Evolutionary conservation across 2,113 vertebrate species (phyloP), one percentile per base, ranked within the genome.

Genomic region (Siniperca chuatsi): DNA sequence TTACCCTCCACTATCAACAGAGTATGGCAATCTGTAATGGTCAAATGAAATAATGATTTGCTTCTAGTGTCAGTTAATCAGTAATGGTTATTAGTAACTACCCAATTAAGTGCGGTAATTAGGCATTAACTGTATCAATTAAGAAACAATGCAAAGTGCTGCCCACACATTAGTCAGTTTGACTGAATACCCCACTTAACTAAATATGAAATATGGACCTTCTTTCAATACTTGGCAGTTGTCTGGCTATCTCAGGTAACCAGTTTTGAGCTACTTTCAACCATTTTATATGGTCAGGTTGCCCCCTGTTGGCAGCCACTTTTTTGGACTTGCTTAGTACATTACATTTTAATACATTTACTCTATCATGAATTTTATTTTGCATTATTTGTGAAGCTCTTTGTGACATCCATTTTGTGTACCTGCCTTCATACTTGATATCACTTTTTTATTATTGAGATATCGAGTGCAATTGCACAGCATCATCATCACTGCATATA

Each of bases 61-160:
- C 57, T 46, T 69, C 70, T 35, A 16, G 15, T 65, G 21, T 50
- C 42, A 65, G 16, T 64, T 65, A 57, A 69, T 75, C 25, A 33
- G 29, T 23, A 64, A 77, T 42, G 18, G 4, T 72, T 77, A 40
- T 72, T 35, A 35, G 42, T 71, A 57, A 46, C 21, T 33, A 18
- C 6, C 6, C 46, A 78, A 55, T 75, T 80, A 62, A 69, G 60
- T 55, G 18, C 75, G 37, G 20, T 62, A 50, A 79, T 70, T 75
- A 64, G 25, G 4, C 29, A 58, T 87, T 37, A 33, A 64, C n/a
- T 50, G 29, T 57, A 33, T 75, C 64, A 69, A 64, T 78, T 73
- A 73, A 29, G 13, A 70, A 76, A 52, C 78, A 48, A 50, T 48
- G 25, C 46, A 65, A 76, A 58, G 54, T 33, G 77, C 12, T 68